Conservation (phyloP, 2,797 vertebrate species). For the Capromys pilorides region DNA sequence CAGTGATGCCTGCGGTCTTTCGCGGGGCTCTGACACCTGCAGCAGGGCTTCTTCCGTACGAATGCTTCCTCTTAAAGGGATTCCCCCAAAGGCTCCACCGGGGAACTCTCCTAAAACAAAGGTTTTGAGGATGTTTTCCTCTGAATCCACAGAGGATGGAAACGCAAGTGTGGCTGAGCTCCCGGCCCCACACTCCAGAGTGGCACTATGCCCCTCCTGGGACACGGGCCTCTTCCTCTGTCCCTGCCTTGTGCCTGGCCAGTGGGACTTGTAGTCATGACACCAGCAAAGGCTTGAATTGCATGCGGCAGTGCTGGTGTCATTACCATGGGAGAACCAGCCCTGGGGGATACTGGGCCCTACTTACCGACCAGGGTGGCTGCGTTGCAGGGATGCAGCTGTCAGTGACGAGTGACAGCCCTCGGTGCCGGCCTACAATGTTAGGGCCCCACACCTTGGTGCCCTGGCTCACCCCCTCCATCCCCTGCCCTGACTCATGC, state of each 20-base stretch:
- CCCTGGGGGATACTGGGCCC: accelerated
- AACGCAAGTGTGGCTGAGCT: too few species aligned
- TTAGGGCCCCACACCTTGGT: background rate
- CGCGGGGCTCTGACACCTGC: background rate
- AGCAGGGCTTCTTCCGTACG: background rate
- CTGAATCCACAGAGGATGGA: background rate
- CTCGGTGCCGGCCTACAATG: background rate
- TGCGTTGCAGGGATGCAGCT: background rate
- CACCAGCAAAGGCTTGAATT: accelerated
- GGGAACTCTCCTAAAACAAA: accelerated
- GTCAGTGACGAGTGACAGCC: background rate
- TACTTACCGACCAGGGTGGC: accelerated
- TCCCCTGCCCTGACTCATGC: too few species aligned
- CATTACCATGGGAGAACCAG: accelerated
- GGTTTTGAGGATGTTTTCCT: background rate
- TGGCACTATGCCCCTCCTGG: accelerated
- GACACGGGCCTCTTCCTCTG: background rate
- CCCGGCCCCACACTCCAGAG: background rate
- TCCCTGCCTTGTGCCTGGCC: background rate
- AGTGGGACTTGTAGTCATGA: accelerated
- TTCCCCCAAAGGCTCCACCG: background rate
- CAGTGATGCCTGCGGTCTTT: background rate
- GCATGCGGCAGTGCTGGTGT: accelerated
- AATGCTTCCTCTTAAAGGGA: accelerated
- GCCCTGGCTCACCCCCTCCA: too few species aligned